Evolutionary conservation across 2,797 vertebrate genomes (phyloP), one percentile per base, ranked within the genome.

Genomic region (Adrianichthys oophorus): DNA sequence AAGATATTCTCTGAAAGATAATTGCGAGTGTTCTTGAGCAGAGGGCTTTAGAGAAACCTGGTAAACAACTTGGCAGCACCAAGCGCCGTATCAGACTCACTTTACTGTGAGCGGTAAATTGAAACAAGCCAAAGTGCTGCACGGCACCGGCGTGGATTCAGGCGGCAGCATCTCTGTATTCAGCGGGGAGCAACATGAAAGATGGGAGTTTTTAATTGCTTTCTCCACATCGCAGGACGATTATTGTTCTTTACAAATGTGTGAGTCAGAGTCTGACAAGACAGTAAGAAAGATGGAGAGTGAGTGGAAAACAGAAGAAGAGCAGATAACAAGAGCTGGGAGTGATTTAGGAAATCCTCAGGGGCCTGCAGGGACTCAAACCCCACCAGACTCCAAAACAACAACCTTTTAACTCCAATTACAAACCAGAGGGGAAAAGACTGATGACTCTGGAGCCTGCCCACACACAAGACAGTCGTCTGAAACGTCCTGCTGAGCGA

Each of bases 131-230:
- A 76, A 84, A 84, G 62, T 53, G 76, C 79, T 71, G 54, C 72
- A 65, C 73, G 50, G 82, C 75, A 55, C 80, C 84, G 82, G 86
- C 84, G 80, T 80, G 80, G 82, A 89, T 82, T 70, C 73, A 49
- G 72, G 77, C 83, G 76, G 80, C 86, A 74, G 85, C 85, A 70
- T 83, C 84, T 85, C 79, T 80, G 84, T 82, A 84, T 90, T 89
- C 89, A 83, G 85, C 76, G 4, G 90, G 90, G 87, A 90, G 82
- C 74, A 10, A 87, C 90, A 90, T 86, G 85, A 91, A 90, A 91
- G 88, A 90, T 87, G 87, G 84, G 76, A 88, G 83, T 84, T 91
- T 91, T 90, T 91, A 91, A 91, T 91, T 91, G 88, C 87, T 89
- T 91, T 89, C 88, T 86, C 86, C 82, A 87, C 88, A 84, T 89